These are phyloP conservation scores for Bembecia ichneumoniformis DNA, from an alignment of 2,888 invertebrate genomes.

Conservation along the genomic window DNA sequence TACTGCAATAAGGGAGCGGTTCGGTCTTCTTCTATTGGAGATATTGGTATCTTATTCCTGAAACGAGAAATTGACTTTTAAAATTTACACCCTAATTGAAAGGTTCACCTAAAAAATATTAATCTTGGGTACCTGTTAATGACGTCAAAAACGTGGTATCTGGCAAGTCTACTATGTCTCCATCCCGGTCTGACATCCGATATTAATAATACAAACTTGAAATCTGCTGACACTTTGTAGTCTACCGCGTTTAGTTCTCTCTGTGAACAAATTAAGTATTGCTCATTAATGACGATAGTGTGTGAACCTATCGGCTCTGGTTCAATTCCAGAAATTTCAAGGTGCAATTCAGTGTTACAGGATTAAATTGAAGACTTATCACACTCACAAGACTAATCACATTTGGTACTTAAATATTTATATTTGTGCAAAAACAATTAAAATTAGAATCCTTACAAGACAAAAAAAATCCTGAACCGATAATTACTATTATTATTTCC, in stretches of 20 bases:
- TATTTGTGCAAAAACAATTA: too few species aligned
- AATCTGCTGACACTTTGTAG: constrained; percentile 83
- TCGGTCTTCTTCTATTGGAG: constrained; percentile 77
- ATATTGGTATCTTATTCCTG: constrained; percentile 78
- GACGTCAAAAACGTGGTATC: constrained; percentile 78
- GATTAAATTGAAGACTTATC: too few species aligned
- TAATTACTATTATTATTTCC: too few species aligned
- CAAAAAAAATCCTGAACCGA: too few species aligned
- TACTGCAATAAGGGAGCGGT: constrained; percentile 80
- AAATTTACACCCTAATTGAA: too few species aligned
- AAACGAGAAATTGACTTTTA: background rate
- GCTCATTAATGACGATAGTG: too few species aligned
- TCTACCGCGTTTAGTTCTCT: constrained; percentile 84
- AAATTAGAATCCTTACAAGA: too few species aligned
- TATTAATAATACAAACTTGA: constrained; percentile 82
- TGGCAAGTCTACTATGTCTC: constrained; percentile 74
- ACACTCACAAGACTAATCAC: too few species aligned
- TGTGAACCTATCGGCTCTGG: too few species aligned
- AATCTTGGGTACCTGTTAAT: constrained; percentile 66
- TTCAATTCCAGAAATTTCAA: too few species aligned
- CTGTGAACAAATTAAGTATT: constrained; percentile 51
- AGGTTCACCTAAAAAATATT: background rate
- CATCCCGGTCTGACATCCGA: constrained; percentile 77
- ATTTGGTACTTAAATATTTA: too few species aligned
- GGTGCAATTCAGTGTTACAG: too few species aligned